Conservation (phyloP, 1,140 invertebrate species). For the Ceratina japonica region DNA sequence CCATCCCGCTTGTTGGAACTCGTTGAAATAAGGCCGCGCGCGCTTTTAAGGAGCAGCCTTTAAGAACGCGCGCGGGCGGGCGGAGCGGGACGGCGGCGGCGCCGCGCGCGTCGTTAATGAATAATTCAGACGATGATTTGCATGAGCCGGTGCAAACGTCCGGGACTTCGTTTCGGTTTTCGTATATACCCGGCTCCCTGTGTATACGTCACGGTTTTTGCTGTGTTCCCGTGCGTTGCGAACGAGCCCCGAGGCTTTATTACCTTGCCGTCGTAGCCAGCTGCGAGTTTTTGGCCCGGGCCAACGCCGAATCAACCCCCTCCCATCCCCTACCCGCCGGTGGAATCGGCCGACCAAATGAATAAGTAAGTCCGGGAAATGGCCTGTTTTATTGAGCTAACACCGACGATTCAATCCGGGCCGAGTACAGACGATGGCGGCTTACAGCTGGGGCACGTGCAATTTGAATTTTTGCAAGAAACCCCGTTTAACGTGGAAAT, state of each 20-base stretch:
- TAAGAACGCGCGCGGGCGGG: background rate
- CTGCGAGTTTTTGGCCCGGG: background rate
- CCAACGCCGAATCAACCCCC: too few relatives aligned
- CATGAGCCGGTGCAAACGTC: slow-evolving; percentile 56
- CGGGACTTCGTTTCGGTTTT: slow-evolving; percentile 55
- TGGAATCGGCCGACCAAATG: slow-evolving; percentile 10
- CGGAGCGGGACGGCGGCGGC: background rate
- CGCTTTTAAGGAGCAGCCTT: background rate
- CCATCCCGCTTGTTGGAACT: background rate
- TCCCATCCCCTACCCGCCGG: background rate
- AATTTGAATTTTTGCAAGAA: too few relatives aligned
- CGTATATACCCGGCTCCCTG: background rate
- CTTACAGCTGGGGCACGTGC: background rate
- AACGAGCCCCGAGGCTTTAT: slow-evolving; percentile 31
- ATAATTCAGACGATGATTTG: slow-evolving; percentile 67
- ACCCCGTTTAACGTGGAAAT: too few relatives aligned
- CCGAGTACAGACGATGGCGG: background rate
- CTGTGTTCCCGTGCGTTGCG: slow-evolving; percentile 24
- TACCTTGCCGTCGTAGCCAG: slow-evolving; percentile 17
- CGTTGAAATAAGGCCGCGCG: slow-evolving; percentile 35
- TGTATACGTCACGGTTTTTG: too few relatives aligned
- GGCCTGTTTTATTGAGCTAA: background rate
- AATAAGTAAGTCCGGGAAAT: slow-evolving; percentile 49
- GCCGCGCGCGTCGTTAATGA: slow-evolving; percentile 54
- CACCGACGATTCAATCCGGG: background rate